These are phyloP conservation scores for Nomada hirtipes DNA, from an alignment of 2,888 invertebrate genomes.

Conservation along the genomic window DNA sequence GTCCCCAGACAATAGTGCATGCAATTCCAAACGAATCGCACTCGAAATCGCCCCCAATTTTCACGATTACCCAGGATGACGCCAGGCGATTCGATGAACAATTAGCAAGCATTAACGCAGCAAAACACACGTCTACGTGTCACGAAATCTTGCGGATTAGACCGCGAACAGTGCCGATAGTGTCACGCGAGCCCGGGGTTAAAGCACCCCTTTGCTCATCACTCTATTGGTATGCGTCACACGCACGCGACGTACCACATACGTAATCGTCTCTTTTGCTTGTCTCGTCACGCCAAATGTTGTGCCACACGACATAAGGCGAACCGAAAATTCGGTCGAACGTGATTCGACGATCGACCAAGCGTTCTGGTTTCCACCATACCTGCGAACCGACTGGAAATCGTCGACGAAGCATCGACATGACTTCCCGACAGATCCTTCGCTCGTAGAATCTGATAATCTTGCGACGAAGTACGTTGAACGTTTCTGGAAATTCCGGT, in stretches of 20 bases:
- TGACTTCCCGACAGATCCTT: slow-evolving; percentile 4
- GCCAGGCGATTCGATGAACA: slow-evolving; percentile 21
- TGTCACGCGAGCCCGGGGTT: slow-evolving; percentile 64
- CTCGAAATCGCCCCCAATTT: not conserved
- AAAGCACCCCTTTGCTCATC: slow-evolving; percentile 44
- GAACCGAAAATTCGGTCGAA: slow-evolving; percentile 29
- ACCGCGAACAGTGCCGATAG: slow-evolving; percentile 41
- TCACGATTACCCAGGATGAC: not conserved
- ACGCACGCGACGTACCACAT: slow-evolving; percentile 22
- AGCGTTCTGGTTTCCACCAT: not conserved
- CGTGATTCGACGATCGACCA: slow-evolving; percentile 10
- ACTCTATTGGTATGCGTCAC: slow-evolving; percentile 21
- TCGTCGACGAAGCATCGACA: not conserved
- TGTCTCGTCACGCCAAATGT: slow-evolving; percentile 65
- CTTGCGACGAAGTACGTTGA: not conserved
- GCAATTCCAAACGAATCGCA: not conserved
- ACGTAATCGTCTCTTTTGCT: slow-evolving; percentile 49
- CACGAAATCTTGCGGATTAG: slow-evolving; percentile 59
- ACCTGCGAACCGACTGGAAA: not conserved
- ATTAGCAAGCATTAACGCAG: slow-evolving; percentile 20
- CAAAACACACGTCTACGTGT: slow-evolving; percentile 31
- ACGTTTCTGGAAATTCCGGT: slow-evolving; percentile 4
- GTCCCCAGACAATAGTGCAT: too few species aligned
- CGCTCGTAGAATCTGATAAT: not conserved
- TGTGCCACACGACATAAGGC: slow-evolving; percentile 47